Base-by-base conservation (phyloP, 1,140 invertebrate genomes). In the Diplogasteroides magnus region DNA sequence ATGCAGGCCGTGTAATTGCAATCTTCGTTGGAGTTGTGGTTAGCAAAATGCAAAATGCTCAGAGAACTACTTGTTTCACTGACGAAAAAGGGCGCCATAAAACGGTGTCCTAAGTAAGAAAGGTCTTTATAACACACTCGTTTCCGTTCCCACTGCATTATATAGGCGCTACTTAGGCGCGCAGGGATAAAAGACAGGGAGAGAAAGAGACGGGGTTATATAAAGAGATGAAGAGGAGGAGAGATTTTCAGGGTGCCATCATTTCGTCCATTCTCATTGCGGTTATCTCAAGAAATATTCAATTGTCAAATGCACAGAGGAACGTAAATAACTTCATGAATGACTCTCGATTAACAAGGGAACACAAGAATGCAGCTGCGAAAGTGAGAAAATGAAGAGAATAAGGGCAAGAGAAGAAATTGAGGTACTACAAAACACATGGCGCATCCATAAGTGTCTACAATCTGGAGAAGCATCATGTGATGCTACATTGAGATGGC, bases 21-120 rank as follows among this genome's bases (percentile, higher is more conserved):
- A 94, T 98, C 82, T 92, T 91, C 84, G 96, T 94, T 75, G 95
- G 96, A 83, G 93, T 98, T 84, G 97, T 97, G 93, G 96, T 97
- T 90, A 93, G 89, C 71, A 31, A 48, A 48, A 48, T 48, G 19
- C 23, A n/a, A n/a, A n/a, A n/a, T n/a, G n/a, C n/a, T n/a, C n/a
- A n/a, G n/a, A n/a, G n/a, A n/a, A n/a, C n/a, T n/a, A n/a, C n/a
- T n/a, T n/a, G n/a, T n/a, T n/a, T n/a, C n/a, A n/a, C n/a, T n/a
- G n/a, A n/a, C n/a, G n/a, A n/a, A n/a, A n/a, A n/a, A n/a, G n/a
- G n/a, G n/a, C n/a, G n/a, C n/a, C n/a, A n/a, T n/a, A n/a, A n/a
- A n/a, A n/a, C n/a, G n/a, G n/a, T n/a, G n/a, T n/a, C n/a, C n/a
- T n/a, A n/a, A n/a, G n/a, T n/a, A n/a, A n/a, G n/a, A n/a, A n/a